Evolutionary conservation across 2,113 vertebrate species (phyloP).

Genomic region (Oophaga pumilio): DNA sequence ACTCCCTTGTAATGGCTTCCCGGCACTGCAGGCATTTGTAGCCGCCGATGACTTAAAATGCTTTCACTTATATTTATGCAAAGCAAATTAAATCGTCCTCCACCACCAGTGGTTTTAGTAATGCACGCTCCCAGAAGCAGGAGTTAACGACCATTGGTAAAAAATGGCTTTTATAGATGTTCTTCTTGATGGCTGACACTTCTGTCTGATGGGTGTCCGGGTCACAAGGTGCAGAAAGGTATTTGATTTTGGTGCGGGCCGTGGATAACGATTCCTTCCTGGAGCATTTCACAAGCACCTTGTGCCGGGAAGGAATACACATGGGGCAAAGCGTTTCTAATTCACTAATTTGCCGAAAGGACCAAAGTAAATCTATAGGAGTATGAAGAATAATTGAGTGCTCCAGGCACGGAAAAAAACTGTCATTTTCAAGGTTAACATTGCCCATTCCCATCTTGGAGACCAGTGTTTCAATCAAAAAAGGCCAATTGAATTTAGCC

Average conservation of each 20-base stretch:
- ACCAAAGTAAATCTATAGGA: not conserved
- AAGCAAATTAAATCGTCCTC: slow-evolving; percentile 13
- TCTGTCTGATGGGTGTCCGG: not conserved
- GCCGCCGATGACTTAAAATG: slow-evolving; percentile 47
- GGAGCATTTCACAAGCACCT: not conserved
- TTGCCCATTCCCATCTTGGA: not conserved
- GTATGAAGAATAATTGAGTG: not conserved
- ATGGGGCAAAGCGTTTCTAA: not conserved
- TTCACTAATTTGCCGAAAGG: not conserved
- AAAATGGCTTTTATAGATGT: not conserved
- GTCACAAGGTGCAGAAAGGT: not conserved
- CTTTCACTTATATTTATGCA: slow-evolving; percentile 22
- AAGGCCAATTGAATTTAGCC: not conserved
- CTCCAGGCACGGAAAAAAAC: not conserved
- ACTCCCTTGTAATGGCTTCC: slow-evolving; percentile 6
- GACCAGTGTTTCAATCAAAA: not conserved
- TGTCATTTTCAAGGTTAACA: not conserved
- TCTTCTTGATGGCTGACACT: slow-evolving; percentile 25
- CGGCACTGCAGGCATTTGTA: not conserved
- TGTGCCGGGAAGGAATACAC: not conserved
- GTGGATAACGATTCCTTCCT: not conserved
- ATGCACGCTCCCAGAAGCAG: not conserved
- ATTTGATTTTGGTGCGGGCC: not conserved
- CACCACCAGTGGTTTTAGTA: not conserved
- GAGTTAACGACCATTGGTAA: slow-evolving; percentile 32